phyloP scores from a whole-genome alignment of 2,797 vertebrate genomes.

The Psittacula echo region DNA sequence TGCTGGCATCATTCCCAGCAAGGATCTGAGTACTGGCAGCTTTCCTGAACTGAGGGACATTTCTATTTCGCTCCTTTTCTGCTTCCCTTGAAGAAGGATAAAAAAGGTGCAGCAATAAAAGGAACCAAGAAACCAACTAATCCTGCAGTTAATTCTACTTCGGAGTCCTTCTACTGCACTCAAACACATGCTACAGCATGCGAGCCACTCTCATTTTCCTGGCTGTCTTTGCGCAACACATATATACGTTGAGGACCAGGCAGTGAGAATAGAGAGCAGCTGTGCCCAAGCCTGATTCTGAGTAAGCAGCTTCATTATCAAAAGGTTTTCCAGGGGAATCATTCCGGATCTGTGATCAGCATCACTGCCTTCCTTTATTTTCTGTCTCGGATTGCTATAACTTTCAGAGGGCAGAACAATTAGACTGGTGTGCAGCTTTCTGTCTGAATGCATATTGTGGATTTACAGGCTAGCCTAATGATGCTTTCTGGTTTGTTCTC shows the following conservation, averaged over 20 bases:
- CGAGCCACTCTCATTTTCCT: not conserved
- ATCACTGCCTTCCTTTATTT: not conserved
- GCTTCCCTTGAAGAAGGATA: not conserved
- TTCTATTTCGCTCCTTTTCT: slow-evolving; percentile 40
- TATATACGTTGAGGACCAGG: not conserved
- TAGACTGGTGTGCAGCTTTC: not conserved
- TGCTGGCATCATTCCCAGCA: slow-evolving; percentile 54
- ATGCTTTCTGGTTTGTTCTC: slow-evolving; percentile 7
- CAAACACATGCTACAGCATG: not conserved
- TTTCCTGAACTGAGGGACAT: slow-evolving; percentile 38
- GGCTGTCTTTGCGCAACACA: not conserved
- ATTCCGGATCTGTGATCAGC: not conserved
- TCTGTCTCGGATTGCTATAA: not conserved
- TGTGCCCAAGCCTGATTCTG: not conserved
- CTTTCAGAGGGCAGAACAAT: not conserved
- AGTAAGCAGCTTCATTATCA: not conserved
- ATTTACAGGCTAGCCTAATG: not conserved
- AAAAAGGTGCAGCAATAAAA: not conserved
- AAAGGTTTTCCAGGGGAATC: not conserved
- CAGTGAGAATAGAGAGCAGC: not conserved
- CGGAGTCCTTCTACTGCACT: not conserved
- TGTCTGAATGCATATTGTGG: not conserved
- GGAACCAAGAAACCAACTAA: not conserved
- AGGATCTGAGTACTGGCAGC: slow-evolving; percentile 1
- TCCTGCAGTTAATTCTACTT: not conserved